These are phyloP conservation scores for Leucoraja erinaceus DNA, from an alignment of 2,113 vertebrate species.

Conservation along the genomic window DNA sequence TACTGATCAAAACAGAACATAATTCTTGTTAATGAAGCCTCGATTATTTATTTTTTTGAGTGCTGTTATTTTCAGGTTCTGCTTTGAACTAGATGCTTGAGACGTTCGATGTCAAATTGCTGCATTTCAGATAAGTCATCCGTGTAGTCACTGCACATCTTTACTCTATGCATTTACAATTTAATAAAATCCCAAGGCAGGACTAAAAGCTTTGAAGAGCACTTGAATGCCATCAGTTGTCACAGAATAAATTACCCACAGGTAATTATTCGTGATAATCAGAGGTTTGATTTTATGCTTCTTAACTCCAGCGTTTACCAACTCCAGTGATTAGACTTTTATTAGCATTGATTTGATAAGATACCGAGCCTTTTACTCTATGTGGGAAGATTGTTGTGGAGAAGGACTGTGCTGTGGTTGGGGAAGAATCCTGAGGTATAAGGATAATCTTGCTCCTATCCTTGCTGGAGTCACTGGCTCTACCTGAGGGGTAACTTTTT, in stretches of 20 bases:
- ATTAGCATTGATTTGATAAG: too few species aligned
- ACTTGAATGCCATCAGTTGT: not conserved
- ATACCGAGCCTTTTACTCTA: too few species aligned
- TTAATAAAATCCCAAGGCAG: not conserved
- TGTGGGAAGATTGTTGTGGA: not conserved
- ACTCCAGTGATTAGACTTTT: too few species aligned
- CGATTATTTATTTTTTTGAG: not conserved
- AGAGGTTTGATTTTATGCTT: not conserved
- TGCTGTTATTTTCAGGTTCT: not conserved
- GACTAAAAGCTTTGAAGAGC: not conserved
- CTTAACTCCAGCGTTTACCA: too few species aligned
- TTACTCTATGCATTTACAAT: not conserved
- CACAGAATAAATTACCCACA: slow-evolving; percentile 6
- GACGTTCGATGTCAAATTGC: not conserved
- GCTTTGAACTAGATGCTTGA: not conserved
- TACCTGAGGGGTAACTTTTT: too few species aligned
- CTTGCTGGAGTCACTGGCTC: not conserved
- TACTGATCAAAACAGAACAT: not conserved
- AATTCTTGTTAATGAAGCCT: not conserved
- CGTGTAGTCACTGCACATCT: not conserved
- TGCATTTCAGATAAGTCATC: not conserved
- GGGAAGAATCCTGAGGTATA: too few species aligned
- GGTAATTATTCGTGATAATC: not conserved
- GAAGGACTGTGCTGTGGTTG: too few species aligned
- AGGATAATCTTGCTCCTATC: too few species aligned